Conservation (phyloP, 2,113 vertebrate genomes). For the Tragelaphus scriptus region DNA sequence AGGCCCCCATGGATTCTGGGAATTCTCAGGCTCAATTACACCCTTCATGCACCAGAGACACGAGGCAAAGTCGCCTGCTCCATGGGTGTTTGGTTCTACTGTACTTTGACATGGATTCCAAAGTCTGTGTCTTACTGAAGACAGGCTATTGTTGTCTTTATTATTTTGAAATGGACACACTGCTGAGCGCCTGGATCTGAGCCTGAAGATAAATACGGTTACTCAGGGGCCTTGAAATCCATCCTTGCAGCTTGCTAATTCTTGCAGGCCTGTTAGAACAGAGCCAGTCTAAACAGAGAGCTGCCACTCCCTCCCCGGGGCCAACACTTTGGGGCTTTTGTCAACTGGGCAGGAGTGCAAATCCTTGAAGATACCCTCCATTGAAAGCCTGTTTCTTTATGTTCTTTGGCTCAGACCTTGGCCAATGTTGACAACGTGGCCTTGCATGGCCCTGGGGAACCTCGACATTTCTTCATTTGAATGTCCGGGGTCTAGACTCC, state of each 20-base stretch:
- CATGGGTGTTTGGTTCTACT: neutral
- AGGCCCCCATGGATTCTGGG: neutral
- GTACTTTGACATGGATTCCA: conserved; percentile 33
- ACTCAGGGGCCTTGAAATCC: conserved; percentile 32
- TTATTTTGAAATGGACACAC: conserved; percentile 49
- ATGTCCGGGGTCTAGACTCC: neutral
- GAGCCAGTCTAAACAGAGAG: conserved; percentile 51
- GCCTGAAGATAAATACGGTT: conserved; percentile 46
- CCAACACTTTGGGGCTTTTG: neutral
- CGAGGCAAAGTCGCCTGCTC: neutral
- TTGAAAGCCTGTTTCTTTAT: neutral
- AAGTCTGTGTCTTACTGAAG: neutral
- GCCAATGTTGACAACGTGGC: neutral
- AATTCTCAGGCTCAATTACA: neutral
- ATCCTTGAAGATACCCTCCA: neutral
- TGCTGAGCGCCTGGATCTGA: conserved; percentile 19
- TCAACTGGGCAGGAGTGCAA: conserved; percentile 23
- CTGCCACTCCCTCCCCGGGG: neutral
- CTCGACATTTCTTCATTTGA: neutral
- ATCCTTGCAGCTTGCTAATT: neutral
- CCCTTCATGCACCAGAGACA: neutral
- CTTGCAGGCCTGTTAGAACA: neutral
- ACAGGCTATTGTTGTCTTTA: neutral
- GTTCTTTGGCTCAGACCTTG: neutral
- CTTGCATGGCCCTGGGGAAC: neutral